These are phyloP conservation scores for Tragelaphus buxtoni DNA, from an alignment of 2,113 vertebrate genomes.

Conservation along the genomic window DNA sequence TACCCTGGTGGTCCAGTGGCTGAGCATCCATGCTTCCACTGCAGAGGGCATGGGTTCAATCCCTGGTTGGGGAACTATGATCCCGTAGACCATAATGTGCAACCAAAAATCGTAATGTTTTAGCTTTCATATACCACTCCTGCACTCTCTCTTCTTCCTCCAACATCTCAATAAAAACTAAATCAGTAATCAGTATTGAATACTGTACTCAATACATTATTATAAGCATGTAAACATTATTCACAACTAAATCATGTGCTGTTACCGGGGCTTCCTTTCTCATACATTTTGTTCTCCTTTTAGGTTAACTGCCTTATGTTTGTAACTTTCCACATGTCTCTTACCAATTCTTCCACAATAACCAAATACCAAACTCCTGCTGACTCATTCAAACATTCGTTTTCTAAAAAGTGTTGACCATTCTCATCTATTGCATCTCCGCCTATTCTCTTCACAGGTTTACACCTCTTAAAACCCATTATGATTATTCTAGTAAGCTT, in stretches of 20 bases:
- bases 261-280: background rate
- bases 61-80: background rate
- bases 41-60: background rate
- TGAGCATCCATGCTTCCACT: background rate
- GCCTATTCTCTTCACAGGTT: background rate
- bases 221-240: background rate
- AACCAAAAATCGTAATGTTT: background rate
- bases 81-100: background rate
- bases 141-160: background rate
- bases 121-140: background rate
- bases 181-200: background rate
- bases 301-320: background rate
- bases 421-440: background rate
- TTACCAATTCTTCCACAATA: background rate
- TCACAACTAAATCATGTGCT: background rate
- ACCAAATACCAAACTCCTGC: background rate
- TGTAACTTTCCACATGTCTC: background rate
- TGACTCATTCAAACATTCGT: background rate
- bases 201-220: background rate
- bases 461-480: background rate
- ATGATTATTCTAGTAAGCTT: background rate
- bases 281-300: background rate
- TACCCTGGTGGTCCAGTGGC: background rate
- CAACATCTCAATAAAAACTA: background rate
- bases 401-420: background rate